Base-by-base conservation (phyloP, 2,888 invertebrate species). In the Eugnorisma glareosa region DNA sequence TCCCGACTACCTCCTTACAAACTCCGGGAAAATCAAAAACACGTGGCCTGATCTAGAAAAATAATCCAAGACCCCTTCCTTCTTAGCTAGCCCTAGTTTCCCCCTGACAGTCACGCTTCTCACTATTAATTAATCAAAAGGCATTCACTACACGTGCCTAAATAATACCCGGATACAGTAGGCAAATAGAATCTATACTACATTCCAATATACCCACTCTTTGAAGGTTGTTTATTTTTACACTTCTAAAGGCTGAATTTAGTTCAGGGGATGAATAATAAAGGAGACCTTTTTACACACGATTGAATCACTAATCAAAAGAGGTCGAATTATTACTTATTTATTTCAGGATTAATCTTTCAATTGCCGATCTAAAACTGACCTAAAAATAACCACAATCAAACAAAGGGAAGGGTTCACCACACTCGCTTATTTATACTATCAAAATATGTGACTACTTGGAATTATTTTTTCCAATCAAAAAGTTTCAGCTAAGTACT, bases 241-340 rank as follows among this genome's bases (percentile, higher is more conserved):
- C 24, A 78, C 18, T 67, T 67, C 48, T 59, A 67, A 72, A 67
- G 66, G n/a, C 40, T 15, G 51, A 54, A 37, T 79, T 78, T 51
- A 51, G 48, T 67, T 57, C 71, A 35, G 31, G 31, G 45, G n/a
- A 51, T 72, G 28, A 72, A 66, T 68, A 4, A 59, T 59, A 69
- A 57, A 64, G 24, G n/a, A 57, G 31, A 68, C 74, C 79, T 64
- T 74, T 74, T 81, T 51, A 37, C 67, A 48, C 68, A 51, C 64
- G 57, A 79, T 68, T 57, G 74, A 48, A 68, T 68, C 28, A 15
- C 48, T 51, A 43, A 79, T 64, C 80, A 67, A 79, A 71, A 54
- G 54, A 35, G n/a, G 18, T 57, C 2, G n/a, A 74, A 81, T 81
- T 68, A 79, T 43, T 28, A 59, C n/a, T 75, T 15, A 81, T 81